A percentile compares a stretch with the other conserved stretches of the same genome.
Evolutionary conservation across 2,113 vertebrate genomes (phyloP).

Genomic region (Nannospalax galili): DNA sequence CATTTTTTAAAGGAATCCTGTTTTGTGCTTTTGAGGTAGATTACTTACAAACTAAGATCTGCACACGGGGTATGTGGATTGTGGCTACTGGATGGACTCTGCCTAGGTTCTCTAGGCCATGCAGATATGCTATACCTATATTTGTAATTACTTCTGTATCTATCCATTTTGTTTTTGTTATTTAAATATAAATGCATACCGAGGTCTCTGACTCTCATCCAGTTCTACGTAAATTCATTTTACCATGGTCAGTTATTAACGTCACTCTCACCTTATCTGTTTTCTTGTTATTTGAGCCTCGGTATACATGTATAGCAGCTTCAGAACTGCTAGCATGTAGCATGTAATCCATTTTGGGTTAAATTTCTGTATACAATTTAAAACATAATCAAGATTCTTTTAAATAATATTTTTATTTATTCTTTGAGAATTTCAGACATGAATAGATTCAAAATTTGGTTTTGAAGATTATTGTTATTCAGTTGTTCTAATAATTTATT

Average conservation of each 20-base stretch:
- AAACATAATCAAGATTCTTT: neutral
- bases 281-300: conserved; percentile 10
- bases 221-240: no score
- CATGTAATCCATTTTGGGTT: neutral
- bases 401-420: neutral
- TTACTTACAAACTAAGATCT: neutral
- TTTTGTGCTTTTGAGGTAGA: neutral
- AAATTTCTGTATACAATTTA: neutral
- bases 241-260: no score
- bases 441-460: no score
- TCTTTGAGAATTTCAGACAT: neutral
- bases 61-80: neutral
- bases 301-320: neutral
- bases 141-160: neutral
- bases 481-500: neutral
- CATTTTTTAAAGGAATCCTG: neutral
- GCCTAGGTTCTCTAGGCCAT: neutral
- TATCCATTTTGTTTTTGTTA: conserved; percentile 4
- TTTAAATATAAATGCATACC: neutral
- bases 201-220: neutral
- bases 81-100: neutral
- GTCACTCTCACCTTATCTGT: neutral
- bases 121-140: neutral
- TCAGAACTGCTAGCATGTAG: neutral
- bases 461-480: neutral